phyloP scores from a whole-genome alignment of 2,888 invertebrate species.

The Cecidostiba fungosa region DNA sequence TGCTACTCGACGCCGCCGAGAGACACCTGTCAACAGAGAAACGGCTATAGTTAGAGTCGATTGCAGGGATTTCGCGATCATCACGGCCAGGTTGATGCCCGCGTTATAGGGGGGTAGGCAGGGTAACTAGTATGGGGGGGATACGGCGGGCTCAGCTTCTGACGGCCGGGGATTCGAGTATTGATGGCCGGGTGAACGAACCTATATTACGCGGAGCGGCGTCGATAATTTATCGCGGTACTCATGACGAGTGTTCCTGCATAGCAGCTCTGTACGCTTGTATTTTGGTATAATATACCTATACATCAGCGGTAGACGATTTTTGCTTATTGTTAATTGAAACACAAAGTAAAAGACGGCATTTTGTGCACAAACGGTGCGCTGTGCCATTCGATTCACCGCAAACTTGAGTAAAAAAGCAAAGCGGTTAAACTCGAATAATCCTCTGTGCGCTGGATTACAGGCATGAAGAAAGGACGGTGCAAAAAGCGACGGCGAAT shows the following conservation, averaged over 20 bases:
- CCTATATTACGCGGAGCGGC: neutral
- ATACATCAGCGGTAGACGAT: no score
- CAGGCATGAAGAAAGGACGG: neutral
- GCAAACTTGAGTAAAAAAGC: neutral
- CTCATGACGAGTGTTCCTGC: neutral
- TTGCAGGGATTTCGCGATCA: neutral
- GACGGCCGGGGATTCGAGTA: neutral
- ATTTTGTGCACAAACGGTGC: no score
- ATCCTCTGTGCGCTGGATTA: no score
- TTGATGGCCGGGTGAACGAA: conserved; percentile 12
- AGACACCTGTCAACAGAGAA: conserved; percentile 23
- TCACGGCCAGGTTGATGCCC: neutral
- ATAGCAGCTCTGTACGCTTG: no score
- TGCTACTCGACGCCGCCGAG: neutral
- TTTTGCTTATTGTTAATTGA: no score
- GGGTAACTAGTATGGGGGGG: no score
- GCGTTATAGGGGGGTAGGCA: neutral
- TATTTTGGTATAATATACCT: no score
- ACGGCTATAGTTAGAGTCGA: neutral
- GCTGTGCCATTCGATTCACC: no score
- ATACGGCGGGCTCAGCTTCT: neutral
- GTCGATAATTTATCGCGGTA: neutral
- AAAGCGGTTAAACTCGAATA: neutral
- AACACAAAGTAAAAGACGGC: no score
- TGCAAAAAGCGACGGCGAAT: neutral